Base-by-base conservation (phyloP, 2,797 vertebrate genomes). In the Ataeniobius toweri region DNA sequence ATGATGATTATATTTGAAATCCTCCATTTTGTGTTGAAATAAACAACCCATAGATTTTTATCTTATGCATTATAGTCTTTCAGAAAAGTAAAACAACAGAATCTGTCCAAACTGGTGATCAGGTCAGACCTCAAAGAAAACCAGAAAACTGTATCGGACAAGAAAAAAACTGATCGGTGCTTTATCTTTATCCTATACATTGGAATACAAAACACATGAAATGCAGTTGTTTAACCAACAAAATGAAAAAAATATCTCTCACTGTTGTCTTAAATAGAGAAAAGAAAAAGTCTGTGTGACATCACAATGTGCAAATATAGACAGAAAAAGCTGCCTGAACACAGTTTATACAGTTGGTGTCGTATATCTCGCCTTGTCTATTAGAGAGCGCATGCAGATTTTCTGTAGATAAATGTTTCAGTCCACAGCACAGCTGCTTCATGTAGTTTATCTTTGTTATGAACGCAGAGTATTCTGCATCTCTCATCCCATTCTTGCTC, bases 401-500 rank as follows among this genome's bases (percentile, higher is more conserved):
- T 92, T 87, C 91, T 83, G 82, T 89, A 91, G 91, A 94, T 93
- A 94, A 93, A 95, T 93, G 94, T 94, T 93, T 93, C 94, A 91
- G 91, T 93, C 90, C 89, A 90, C 78, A 88, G 92, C 88, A 91
- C 94, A 91, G 78, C 82, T 87, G 77, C 93, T 79, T 85, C 85
- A 81, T 90, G 93, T 91, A 94, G 93, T 95, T 94, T 94, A 94
- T 95, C 92, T 94, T 90, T 79, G 93, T 92, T 95, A 91, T 90
- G 90, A 95, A 93, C 77, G 84, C 89, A 75, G 92, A 89, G 91
- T 93, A 93, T 92, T 94, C 92, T 95, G 93, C 94, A 94, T 95
- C 93, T 93, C 92, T 93, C 93, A 89, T 92, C 90, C 86, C 89
- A 89, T 92, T 91, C 88, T 85, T 85, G 86, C 91, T 93, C 89